Percentiles rank a stretch among this genome's conserved stretches.
These are phyloP conservation scores for Zeugodacus cucurbitae DNA, from an alignment of 1,140 invertebrate genomes.

Conservation along the genomic window DNA sequence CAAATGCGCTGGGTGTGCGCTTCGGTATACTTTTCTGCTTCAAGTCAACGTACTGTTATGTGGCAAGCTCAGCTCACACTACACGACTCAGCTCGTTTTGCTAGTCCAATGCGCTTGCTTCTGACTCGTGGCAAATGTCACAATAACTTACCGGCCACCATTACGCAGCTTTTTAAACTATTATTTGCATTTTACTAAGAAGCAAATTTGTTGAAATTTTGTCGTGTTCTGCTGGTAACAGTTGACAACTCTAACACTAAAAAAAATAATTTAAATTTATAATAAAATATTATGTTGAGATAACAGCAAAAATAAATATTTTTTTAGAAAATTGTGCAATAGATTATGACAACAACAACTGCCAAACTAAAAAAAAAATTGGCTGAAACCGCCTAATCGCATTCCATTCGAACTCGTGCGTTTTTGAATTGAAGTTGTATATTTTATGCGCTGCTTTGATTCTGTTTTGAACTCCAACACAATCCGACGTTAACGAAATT, in stretches of 20 bases:
- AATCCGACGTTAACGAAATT: not conserved
- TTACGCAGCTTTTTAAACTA: not conserved
- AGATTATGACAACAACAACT: too few species aligned
- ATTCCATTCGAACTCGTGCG: not conserved
- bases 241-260: not conserved
- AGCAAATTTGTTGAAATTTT: not conserved
- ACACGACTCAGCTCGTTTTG: not conserved
- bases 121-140: not conserved
- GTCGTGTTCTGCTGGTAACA: not conserved
- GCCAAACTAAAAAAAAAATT: too few species aligned
- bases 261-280: not conserved
- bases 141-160: not conserved
- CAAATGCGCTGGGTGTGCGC: not conserved
- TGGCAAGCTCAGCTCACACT: not conserved
- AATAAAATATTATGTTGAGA: not conserved
- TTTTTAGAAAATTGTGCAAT: too few species aligned
- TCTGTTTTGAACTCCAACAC: not conserved
- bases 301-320: not conserved
- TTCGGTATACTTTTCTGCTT: not conserved
- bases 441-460: not conserved
- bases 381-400: not conserved
- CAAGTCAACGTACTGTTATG: slow-evolving; percentile 6
- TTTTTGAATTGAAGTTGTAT: too few species aligned
- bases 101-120: not conserved
- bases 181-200: not conserved